A percentile compares a stretch with the other conserved stretches of the same genome.
phyloP scores from a whole-genome alignment of 1,140 invertebrate species.

The Eubasilissa regina region DNA sequence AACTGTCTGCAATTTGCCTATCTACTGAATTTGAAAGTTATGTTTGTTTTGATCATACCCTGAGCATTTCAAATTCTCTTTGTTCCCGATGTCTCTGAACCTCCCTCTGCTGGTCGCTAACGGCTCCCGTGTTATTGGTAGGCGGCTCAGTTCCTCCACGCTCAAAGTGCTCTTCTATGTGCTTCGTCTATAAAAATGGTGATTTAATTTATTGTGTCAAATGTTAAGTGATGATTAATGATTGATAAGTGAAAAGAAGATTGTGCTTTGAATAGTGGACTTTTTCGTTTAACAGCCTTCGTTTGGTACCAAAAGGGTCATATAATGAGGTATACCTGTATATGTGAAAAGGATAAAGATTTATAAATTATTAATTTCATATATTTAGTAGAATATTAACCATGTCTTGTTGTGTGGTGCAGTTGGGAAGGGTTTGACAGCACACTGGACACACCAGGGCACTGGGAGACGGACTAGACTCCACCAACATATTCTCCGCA shows the following conservation, averaged over 20 bases:
- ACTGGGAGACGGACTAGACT: slow-evolving; percentile 66
- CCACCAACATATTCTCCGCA: slow-evolving; percentile 68
- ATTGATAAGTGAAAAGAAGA: too few relatives aligned
- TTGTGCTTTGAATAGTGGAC: too few relatives aligned
- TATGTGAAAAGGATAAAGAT: too few relatives aligned
- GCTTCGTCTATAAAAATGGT: slow-evolving; percentile 68
- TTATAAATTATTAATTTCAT: too few relatives aligned
- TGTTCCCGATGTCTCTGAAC: slow-evolving; percentile 82
- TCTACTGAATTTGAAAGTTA: too few relatives aligned
- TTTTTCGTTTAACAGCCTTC: too few relatives aligned
- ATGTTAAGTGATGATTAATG: too few relatives aligned
- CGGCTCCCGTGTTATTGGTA: slow-evolving; percentile 10
- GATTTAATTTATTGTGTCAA: slow-evolving; percentile 17
- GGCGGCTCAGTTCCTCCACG: slow-evolving; percentile 59
- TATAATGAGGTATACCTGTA: too few relatives aligned
- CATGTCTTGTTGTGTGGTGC: slow-evolving; percentile 69
- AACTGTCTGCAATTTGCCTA: too few relatives aligned
- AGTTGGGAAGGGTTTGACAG: slow-evolving; percentile 67
- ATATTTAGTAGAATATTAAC: slow-evolving; percentile 60
- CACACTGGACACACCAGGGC: slow-evolving; percentile 70
- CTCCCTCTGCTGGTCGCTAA: slow-evolving; percentile 76
- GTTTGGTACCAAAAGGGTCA: too few relatives aligned
- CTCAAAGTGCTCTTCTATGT: slow-evolving; percentile 82
- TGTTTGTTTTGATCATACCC: slow-evolving; percentile 67
- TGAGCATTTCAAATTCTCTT: slow-evolving; percentile 85